These are phyloP conservation scores for Euplagia quadripunctaria DNA, from an alignment of 2,888 invertebrate species.

Conservation along the genomic window DNA sequence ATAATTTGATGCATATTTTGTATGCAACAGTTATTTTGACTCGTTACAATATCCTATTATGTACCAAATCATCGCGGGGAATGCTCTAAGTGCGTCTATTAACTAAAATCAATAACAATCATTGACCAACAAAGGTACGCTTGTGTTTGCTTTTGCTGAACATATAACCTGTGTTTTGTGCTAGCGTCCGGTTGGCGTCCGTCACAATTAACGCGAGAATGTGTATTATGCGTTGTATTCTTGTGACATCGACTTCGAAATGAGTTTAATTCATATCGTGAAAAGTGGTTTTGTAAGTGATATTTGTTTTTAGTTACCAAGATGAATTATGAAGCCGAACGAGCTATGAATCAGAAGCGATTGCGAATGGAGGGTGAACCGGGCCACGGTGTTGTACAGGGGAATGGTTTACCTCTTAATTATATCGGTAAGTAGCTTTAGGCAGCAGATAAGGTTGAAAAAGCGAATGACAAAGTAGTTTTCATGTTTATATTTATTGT, in stretches of 20 bases:
- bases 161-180: constrained; percentile 86
- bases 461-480: constrained; percentile 17
- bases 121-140: constrained; percentile 88
- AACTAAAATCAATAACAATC: constrained; percentile 87
- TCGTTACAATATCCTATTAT: constrained; percentile 81
- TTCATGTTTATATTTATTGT: constrained; percentile 49
- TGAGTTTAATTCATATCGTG: constrained; percentile 60
- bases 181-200: constrained; percentile 88
- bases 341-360: constrained; percentile 86
- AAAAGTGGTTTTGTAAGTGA: constrained; percentile 60
- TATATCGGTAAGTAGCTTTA: constrained; percentile 77
- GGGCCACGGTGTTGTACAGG: constrained; percentile 85
- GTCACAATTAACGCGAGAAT: constrained; percentile 79
- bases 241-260: constrained; percentile 60
- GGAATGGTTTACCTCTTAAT: constrained; percentile 85
- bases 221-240: constrained; percentile 66
- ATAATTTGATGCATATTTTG: constrained; percentile 86
- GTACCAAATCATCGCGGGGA: constrained; percentile 77
- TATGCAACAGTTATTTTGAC: constrained; percentile 85
- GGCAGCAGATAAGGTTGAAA: constrained; percentile 50
- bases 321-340: constrained; percentile 86
- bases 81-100: constrained; percentile 81
- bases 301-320: constrained; percentile 83
- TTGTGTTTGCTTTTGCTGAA: constrained; percentile 84
- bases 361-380: constrained; percentile 86